These are phyloP conservation scores for Steromphala cineraria DNA, from an alignment of 2,888 invertebrate genomes.

Conservation along the genomic window DNA sequence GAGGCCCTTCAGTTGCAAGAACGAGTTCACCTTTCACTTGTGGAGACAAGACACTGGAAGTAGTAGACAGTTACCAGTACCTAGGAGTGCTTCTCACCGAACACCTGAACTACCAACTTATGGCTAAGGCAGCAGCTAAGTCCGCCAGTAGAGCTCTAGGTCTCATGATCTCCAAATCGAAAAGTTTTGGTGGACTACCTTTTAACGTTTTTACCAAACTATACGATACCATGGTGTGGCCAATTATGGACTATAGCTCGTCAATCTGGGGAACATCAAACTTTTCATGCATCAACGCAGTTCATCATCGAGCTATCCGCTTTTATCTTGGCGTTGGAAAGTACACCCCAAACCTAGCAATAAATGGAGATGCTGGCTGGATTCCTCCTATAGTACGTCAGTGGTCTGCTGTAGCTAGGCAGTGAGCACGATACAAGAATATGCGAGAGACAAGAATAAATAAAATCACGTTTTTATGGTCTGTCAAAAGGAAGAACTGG, in stretches of 20 bases:
- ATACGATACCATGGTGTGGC: conserved; percentile 8
- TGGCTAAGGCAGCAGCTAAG: conserved; percentile 4
- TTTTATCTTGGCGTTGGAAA: not conserved
- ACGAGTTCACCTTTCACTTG: not conserved
- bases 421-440: no score
- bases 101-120: conserved; percentile 18
- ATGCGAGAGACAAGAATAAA: no score
- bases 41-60: not conserved
- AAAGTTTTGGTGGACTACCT: not conserved
- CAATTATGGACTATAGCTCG: conserved; percentile 9
- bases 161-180: conserved; percentile 11
- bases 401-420: no score
- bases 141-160: conserved; percentile 20
- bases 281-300: conserved; percentile 9
- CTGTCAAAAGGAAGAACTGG: no score
- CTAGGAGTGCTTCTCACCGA: conserved; percentile 4
- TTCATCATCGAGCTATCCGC: conserved; percentile 11
- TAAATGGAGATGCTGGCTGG: conserved; percentile 16
- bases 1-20: not conserved
- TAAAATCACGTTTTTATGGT: no score
- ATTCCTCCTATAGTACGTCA: not conserved
- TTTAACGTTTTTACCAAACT: conserved; percentile 16
- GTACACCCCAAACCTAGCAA: not conserved
- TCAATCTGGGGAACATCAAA: conserved; percentile 21
- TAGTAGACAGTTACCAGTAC: not conserved